These are phyloP conservation scores for Leptinotarsa defecta DNA, from an alignment of 1,140 invertebrate species.

Conservation along the genomic window DNA sequence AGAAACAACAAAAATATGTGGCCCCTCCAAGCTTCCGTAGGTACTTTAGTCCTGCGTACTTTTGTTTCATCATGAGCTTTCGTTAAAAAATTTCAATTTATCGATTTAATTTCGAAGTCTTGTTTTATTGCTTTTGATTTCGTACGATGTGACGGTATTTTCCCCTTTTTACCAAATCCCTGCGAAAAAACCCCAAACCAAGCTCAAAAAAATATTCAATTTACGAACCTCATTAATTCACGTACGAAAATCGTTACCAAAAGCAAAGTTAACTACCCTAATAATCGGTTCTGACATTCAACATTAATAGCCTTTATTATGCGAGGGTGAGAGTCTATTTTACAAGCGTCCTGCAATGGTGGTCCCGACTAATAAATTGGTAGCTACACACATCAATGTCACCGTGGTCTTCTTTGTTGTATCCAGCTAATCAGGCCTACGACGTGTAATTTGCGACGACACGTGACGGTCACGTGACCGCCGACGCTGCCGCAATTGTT, in stretches of 20 bases:
- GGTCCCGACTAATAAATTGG: conserved; percentile 46
- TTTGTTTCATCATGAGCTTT: too few species aligned
- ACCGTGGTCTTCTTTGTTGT: conserved; percentile 49
- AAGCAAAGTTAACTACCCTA: conserved; percentile 31
- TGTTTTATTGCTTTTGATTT: too few species aligned
- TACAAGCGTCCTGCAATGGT: conserved; percentile 27
- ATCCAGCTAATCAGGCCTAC: conserved; percentile 49
- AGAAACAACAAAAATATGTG: too few species aligned
- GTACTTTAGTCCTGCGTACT: too few species aligned
- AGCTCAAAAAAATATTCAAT: neutral
- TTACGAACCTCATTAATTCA: conserved; percentile 24
- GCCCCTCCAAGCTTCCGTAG: too few species aligned
- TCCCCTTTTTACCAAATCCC: too few species aligned
- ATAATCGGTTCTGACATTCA: conserved; percentile 31
- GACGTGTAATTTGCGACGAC: conserved; percentile 52
- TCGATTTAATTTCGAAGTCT: too few species aligned
- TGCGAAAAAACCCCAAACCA: too few species aligned
- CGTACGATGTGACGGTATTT: too few species aligned
- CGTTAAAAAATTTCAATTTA: too few species aligned
- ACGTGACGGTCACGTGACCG: conserved; percentile 50
- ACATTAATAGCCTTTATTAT: conserved; percentile 33
- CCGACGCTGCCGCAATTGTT: conserved; percentile 46
- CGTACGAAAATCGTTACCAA: conserved; percentile 17
- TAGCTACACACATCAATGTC: conserved; percentile 55
- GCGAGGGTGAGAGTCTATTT: conserved; percentile 31